These are phyloP conservation scores for Embidobia sp. DNA, from an alignment of 2,888 invertebrate genomes.

Conservation along the genomic window DNA sequence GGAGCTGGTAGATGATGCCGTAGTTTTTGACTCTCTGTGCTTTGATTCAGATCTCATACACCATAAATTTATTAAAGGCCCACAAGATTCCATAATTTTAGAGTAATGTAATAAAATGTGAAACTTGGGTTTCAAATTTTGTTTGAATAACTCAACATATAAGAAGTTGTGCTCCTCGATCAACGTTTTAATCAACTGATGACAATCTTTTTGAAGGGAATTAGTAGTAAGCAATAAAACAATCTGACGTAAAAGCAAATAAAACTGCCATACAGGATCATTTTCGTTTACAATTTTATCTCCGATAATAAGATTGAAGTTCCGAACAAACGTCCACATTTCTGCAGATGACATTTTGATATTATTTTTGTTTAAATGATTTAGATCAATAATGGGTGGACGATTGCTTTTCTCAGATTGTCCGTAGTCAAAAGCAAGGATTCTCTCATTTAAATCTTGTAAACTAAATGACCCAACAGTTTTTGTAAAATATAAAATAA, in stretches of 20 bases:
- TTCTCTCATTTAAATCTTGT: slow-evolving; percentile 40
- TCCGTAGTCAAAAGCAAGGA: slow-evolving; percentile 6
- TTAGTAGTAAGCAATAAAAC: slow-evolving; percentile 22
- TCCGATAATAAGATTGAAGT: slow-evolving; percentile 56
- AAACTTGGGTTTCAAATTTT: slow-evolving; percentile 28
- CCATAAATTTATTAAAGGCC: slow-evolving; percentile 40
- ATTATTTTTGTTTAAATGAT: slow-evolving; percentile 25
- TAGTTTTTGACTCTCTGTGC: slow-evolving; percentile 22
- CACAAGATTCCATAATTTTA: slow-evolving; percentile 13
- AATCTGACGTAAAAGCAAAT: slow-evolving; percentile 41
- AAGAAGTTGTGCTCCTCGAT: slow-evolving; percentile 41
- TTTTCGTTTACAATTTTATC: slow-evolving; percentile 41
- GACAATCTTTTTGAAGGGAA: slow-evolving; percentile 10
- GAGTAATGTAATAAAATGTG: slow-evolving; percentile 24
- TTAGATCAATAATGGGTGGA: slow-evolving; percentile 24
- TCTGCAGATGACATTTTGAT: slow-evolving; percentile 53
- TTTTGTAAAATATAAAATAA: slow-evolving; percentile 40
- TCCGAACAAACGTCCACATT: slow-evolving; percentile 51
- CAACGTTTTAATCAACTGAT: slow-evolving; percentile 1
- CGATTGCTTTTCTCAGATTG: slow-evolving; percentile 21
- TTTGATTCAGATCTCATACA: slow-evolving; percentile 47
- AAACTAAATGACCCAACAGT: slow-evolving; percentile 25
- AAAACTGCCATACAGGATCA: slow-evolving; percentile 53
- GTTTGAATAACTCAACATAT: slow-evolving; percentile 17
- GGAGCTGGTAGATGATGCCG: slow-evolving; percentile 5